Conservation (phyloP, 2,797 vertebrate species). For the Intellagama lesueurii region DNA sequence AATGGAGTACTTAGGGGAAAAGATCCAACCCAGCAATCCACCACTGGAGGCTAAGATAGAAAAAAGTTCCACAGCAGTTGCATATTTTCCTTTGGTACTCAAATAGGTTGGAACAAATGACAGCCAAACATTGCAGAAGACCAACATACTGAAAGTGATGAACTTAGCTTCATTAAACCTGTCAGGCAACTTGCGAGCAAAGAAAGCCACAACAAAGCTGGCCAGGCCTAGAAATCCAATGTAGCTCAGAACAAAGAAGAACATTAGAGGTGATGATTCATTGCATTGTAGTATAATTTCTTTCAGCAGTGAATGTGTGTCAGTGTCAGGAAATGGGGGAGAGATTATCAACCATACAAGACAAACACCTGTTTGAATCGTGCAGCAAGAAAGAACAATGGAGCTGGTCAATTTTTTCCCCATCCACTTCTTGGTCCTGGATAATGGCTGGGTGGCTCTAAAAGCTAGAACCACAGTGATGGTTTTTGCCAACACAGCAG, state of each 20-base stretch:
- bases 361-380: too few relatives aligned
- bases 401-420: too few relatives aligned
- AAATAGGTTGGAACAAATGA: constrained; percentile 5
- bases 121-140: too few relatives aligned
- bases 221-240: neutral
- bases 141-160: constrained; percentile 5
- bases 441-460: neutral
- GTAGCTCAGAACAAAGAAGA: neutral
- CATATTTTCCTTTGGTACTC: neutral
- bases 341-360: too few relatives aligned
- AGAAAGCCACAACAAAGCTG: neutral
- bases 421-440: constrained; percentile 1
- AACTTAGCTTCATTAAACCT: constrained; percentile 19
- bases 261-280: neutral
- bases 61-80: neutral
- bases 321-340: too few relatives aligned
- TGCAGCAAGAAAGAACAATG: too few relatives aligned
- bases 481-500: constrained; percentile 1
- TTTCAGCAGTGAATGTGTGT: neutral
- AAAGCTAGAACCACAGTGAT: neutral
- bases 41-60: too few relatives aligned
- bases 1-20: neutral
- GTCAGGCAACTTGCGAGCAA: neutral
- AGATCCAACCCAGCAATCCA: too few relatives aligned
- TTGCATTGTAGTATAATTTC: neutral